phyloP scores from a whole-genome alignment of 2,888 invertebrate genomes.

The Andrena marginata region DNA sequence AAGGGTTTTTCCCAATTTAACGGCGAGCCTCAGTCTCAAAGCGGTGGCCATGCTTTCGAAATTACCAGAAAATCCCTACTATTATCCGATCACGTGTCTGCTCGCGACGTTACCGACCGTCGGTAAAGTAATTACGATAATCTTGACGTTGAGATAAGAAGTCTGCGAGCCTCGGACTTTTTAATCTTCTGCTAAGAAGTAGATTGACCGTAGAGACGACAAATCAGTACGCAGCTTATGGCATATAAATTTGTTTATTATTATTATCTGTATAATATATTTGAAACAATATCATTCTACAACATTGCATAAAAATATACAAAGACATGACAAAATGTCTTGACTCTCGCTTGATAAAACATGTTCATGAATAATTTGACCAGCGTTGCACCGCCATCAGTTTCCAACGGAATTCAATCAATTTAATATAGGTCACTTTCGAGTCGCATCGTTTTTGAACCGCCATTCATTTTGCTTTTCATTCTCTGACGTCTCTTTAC shows the following conservation, averaged over 20 bases:
- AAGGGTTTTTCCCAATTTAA: constrained; percentile 76
- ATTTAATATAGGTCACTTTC: constrained; percentile 67
- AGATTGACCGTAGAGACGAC: background rate
- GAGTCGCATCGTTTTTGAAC: constrained; percentile 48
- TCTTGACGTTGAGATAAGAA: background rate
- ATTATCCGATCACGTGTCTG: background rate
- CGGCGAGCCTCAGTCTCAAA: constrained; percentile 74
- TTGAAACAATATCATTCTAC: constrained; percentile 85
- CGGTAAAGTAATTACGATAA: background rate
- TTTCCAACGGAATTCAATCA: constrained; percentile 62
- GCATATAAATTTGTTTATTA: constrained; percentile 85
- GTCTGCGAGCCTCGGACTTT: background rate
- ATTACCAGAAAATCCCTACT: constrained; percentile 5
- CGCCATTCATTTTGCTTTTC: constrained; percentile 58
- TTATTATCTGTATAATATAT: constrained; percentile 85
- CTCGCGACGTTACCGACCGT: background rate
- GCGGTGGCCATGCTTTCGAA: constrained; percentile 77
- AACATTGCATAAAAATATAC: constrained; percentile 85
- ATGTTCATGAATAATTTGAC: constrained; percentile 80
- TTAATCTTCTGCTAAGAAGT: background rate
- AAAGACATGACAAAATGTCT: constrained; percentile 85
- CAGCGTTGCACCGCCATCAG: constrained; percentile 62
- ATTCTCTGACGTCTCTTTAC: constrained; percentile 8
- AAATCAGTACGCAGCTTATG: constrained; percentile 57
- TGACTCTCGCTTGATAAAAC: constrained; percentile 84